These are phyloP conservation scores for Mellilla xanthometata DNA, from an alignment of 2,888 invertebrate species.

Conservation along the genomic window DNA sequence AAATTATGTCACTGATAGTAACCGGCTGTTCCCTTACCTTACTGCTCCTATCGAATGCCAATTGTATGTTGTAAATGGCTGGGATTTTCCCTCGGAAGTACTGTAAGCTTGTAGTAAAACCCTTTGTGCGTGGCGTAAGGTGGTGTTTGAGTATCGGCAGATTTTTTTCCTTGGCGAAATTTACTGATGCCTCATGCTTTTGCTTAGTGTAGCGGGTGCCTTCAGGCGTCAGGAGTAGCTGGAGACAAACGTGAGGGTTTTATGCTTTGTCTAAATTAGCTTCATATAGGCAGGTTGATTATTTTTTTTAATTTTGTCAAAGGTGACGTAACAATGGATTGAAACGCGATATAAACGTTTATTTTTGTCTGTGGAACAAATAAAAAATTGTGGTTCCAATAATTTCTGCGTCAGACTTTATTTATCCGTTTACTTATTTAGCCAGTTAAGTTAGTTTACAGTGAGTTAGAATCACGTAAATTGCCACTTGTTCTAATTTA, in stretches of 20 bases:
- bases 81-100: conserved; percentile 91
- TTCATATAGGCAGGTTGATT: background rate
- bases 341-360: too few species aligned
- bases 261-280: too few species aligned
- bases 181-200: conserved; percentile 93
- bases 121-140: conserved; percentile 96
- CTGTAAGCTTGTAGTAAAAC: conserved; percentile 93
- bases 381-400: too few species aligned
- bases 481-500: too few species aligned
- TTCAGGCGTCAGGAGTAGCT: conserved; percentile 95
- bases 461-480: too few species aligned
- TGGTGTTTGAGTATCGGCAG: conserved; percentile 94
- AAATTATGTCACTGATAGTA: too few species aligned
- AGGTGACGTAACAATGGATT: too few species aligned
- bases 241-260: conserved; percentile 37
- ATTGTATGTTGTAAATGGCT: conserved; percentile 92
- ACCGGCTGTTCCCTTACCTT: conserved; percentile 61
- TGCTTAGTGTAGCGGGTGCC: conserved; percentile 95
- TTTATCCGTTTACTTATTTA: too few species aligned
- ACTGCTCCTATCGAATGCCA: conserved; percentile 86
- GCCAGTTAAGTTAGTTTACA: too few species aligned
- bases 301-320: too few species aligned
- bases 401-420: too few species aligned
- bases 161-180: conserved; percentile 93
- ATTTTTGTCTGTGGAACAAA: too few species aligned